Evolutionary conservation across 2,797 vertebrate species (phyloP).

Genomic region (Columba guinea): DNA sequence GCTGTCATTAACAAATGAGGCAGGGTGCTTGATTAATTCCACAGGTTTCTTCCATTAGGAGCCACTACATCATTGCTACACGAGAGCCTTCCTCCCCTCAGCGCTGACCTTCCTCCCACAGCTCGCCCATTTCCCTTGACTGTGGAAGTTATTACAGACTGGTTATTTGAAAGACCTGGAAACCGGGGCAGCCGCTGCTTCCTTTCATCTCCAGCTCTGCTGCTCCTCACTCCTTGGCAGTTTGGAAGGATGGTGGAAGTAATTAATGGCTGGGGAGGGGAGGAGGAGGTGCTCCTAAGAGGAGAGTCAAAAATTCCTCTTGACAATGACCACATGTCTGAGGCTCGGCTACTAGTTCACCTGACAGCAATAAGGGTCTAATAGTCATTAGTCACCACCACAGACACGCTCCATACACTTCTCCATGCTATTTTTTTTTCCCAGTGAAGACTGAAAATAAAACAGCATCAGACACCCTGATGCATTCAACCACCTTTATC

Average conservation of each 20-base stretch:
- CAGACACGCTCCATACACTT: conserved; percentile 25
- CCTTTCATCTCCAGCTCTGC: conserved; percentile 71
- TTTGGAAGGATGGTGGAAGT: conserved; percentile 74
- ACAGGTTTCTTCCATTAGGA: conserved; percentile 67
- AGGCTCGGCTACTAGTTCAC: conserved; percentile 61
- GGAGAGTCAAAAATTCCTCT: conserved; percentile 79
- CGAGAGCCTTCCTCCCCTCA: conserved; percentile 46
- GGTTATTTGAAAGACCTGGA: conserved; percentile 75
- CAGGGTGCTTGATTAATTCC: conserved; percentile 67
- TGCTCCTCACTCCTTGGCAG: conserved; percentile 75
- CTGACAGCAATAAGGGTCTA: conserved; percentile 62
- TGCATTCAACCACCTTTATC: conserved; percentile 2
- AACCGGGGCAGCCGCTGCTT: conserved; percentile 62
- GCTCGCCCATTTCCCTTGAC: conserved; percentile 50
- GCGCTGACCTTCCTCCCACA: conserved; percentile 60
- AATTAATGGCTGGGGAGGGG: conserved; percentile 74
- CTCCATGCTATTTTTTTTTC: neutral
- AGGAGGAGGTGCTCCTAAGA: conserved; percentile 63
- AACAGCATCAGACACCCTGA: neutral
- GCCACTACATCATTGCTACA: conserved; percentile 70
- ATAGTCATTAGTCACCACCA: conserved; percentile 50
- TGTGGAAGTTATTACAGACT: conserved; percentile 76
- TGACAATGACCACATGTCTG: conserved; percentile 79
- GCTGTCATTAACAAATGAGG: conserved; percentile 76
- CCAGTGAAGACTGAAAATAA: conserved; percentile 15